phyloP scores from a whole-genome alignment of 2,888 invertebrate species.

The Volucella inanis region DNA sequence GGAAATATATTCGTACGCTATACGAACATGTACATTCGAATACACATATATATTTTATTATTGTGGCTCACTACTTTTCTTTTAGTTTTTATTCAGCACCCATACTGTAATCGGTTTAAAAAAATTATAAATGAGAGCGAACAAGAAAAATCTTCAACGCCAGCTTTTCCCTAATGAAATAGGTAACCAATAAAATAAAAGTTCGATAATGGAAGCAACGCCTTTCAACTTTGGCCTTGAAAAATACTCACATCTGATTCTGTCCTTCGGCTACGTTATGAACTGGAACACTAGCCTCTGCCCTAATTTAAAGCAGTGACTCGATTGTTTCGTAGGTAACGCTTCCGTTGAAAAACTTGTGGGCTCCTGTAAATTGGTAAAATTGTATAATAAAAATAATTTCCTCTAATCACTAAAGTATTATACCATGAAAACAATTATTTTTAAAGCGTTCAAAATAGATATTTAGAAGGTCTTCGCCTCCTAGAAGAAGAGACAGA shows the following conservation, averaged over 20 bases:
- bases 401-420: too few species aligned
- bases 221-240: constrained; percentile 8
- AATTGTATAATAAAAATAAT: too few species aligned
- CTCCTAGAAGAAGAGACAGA: too few species aligned
- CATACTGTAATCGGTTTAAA: constrained; percentile 43
- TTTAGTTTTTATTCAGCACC: constrained; percentile 34
- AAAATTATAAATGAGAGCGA: constrained; percentile 39
- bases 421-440: too few species aligned
- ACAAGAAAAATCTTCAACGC: constrained; percentile 11
- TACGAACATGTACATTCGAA: not conserved
- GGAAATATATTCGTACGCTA: not conserved
- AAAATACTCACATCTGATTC: not conserved
- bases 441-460: too few species aligned
- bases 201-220: constrained; percentile 25
- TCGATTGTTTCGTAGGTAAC: too few species aligned
- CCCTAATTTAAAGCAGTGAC: not conserved
- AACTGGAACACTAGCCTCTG: not conserved
- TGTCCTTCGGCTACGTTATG: not conserved
- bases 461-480: too few species aligned
- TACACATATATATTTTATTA: constrained; percentile 8
- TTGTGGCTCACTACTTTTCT: constrained; percentile 2
- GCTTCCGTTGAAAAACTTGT: too few species aligned
- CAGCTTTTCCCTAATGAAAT: constrained; percentile 31
- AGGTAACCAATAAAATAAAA: constrained; percentile 6
- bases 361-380: too few species aligned